phyloP scores from a whole-genome alignment of 2,797 vertebrate genomes.

The Onychomys torridus region DNA sequence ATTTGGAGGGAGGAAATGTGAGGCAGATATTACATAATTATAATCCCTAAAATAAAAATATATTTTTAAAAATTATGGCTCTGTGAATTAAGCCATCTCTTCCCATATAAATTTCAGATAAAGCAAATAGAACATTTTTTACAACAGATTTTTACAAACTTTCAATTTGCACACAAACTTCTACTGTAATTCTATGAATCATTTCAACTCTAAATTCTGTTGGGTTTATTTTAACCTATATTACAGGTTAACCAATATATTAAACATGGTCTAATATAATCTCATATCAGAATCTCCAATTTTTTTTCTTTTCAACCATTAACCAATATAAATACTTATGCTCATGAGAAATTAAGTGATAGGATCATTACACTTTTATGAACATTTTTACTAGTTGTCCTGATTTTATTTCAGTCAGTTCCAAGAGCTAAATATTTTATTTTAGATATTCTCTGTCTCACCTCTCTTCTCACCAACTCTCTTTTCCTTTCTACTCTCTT shows the following conservation, averaged over 20 bases:
- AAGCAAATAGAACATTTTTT: not conserved
- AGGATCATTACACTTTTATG: not conserved
- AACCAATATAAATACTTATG: not conserved
- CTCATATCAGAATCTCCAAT: not conserved
- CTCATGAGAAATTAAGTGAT: not conserved
- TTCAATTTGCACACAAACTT: slow-evolving; percentile 3
- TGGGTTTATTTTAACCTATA: not conserved
- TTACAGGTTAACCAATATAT: not conserved
- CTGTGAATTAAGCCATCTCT: not conserved
- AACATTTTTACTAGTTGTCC: not conserved
- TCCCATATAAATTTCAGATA: not conserved
- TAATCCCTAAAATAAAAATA: not conserved
- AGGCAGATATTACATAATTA: not conserved
- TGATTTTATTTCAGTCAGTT: not conserved
- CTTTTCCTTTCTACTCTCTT: not conserved
- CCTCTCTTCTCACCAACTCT: not conserved
- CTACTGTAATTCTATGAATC: not conserved
- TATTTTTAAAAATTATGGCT: not conserved
- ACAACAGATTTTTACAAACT: slow-evolving; percentile 1
- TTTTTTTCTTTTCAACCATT: not conserved
- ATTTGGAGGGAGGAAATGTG: not conserved
- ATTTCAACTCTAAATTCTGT: not conserved
- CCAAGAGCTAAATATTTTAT: not conserved
- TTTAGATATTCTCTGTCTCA: not conserved
- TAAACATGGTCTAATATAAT: not conserved